Percentiles rank a stretch among this genome's conserved stretches.
These are phyloP conservation scores for Paradoxurus hermaphroditus DNA, from an alignment of 2,113 vertebrate genomes.

Conservation along the genomic window DNA sequence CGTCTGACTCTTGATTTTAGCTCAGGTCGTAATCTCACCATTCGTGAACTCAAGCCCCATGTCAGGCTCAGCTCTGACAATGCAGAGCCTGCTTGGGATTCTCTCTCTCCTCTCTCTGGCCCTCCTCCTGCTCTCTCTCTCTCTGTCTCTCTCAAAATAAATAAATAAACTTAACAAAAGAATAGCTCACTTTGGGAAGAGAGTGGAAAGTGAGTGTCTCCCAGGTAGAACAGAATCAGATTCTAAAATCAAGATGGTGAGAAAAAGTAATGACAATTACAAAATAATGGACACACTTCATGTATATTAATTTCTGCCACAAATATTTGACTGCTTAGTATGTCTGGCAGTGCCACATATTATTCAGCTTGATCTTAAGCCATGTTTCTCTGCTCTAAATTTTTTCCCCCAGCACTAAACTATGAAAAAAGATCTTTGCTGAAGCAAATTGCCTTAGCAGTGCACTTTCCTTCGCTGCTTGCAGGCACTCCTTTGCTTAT, in stretches of 20 bases:
- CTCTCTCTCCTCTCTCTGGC: no score
- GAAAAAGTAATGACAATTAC: neutral
- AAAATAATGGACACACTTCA: neutral
- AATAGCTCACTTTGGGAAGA: neutral
- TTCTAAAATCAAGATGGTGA: neutral
- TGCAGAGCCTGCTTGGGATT: no score
- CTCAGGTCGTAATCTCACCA: no score
- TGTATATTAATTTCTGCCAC: neutral
- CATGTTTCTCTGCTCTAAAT: conserved; percentile 4
- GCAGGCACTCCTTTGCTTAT: neutral
- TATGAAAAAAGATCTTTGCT: neutral
- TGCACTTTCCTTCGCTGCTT: neutral
- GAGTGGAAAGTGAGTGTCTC: neutral
- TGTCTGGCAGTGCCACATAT: neutral
- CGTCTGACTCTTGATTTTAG: no score
- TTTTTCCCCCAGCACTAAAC: neutral
- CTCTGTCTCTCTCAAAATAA: no score
- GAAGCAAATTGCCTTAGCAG: neutral
- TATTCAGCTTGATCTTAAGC: neutral
- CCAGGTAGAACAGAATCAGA: neutral
- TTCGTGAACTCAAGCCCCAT: no score
- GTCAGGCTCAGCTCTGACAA: no score
- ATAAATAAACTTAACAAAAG: no score
- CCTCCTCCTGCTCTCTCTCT: no score
- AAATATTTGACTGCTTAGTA: neutral